Evolutionary conservation across 2,888 invertebrate species (phyloP).

Genomic region (Microctonus hyperodae): DNA sequence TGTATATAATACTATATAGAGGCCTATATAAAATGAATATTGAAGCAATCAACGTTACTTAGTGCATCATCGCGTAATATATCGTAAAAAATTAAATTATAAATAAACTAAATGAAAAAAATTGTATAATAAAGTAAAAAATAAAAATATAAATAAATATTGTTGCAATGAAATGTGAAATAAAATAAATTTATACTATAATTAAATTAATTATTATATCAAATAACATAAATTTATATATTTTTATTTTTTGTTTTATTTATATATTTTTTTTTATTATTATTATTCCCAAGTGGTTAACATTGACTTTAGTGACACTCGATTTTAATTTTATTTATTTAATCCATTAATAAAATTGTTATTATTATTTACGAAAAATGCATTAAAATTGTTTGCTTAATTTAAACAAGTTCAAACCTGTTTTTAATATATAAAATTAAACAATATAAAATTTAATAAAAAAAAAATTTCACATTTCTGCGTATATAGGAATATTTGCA

Average conservation of each 20-base stretch:
- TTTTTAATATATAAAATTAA: no score
- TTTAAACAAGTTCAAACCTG: no score
- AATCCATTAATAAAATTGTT: no score
- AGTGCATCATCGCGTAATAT: not conserved
- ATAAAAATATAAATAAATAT: no score
- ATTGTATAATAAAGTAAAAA: no score
- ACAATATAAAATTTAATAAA: no score
- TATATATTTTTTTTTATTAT: not conserved
- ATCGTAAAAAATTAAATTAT: not conserved
- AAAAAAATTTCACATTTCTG: constrained; percentile 2
- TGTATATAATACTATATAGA: not conserved
- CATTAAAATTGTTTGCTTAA: no score
- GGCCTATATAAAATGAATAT: constrained; percentile 42
- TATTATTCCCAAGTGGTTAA: no score
- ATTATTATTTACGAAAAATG: no score
- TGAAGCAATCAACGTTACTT: not conserved
- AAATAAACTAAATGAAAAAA: not conserved
- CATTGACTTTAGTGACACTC: no score
- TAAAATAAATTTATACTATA: not conserved
- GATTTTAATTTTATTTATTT: no score
- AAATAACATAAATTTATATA: not conserved
- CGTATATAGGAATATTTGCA: constrained; percentile 45
- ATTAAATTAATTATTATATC: constrained; percentile 18
- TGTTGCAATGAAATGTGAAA: no score
- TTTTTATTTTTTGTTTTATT: not conserved